A percentile compares a stretch with the other conserved stretches of the same genome.
phyloP scores from a whole-genome alignment of 2,888 invertebrate species.

The Stratiomys singularior region DNA sequence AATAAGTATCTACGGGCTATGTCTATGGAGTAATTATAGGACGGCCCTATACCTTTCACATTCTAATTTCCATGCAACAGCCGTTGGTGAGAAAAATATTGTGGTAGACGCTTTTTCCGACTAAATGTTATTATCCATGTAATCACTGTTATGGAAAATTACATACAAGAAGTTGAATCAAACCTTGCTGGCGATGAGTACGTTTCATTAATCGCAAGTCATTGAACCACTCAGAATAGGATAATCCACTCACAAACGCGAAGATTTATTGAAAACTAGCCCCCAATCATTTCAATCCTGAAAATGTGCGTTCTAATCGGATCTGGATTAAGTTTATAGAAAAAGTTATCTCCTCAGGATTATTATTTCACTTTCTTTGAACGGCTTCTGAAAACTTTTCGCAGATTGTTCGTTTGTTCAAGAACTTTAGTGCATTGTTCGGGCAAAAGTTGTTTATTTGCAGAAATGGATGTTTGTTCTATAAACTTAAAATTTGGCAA shows the following conservation, averaged over 20 bases:
- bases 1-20: not conserved
- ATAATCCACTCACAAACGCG: not conserved
- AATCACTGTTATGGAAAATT: slow-evolving; percentile 22
- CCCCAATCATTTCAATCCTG: not conserved
- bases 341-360: no score
- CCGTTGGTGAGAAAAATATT: not conserved
- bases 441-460: no score
- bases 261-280: slow-evolving; percentile 2
- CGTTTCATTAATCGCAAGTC: not conserved
- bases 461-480: no score
- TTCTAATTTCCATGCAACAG: not conserved
- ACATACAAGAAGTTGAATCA: not conserved
- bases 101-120: slow-evolving; percentile 9
- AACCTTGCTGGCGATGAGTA: not conserved
- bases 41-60: not conserved
- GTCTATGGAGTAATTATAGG: not conserved
- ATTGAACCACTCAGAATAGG: not conserved
- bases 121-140: slow-evolving; percentile 13
- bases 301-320: slow-evolving; percentile 15
- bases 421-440: no score
- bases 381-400: no score
- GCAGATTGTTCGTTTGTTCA: no score
- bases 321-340: slow-evolving; percentile 1
- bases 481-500: no score
- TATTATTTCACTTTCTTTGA: no score